Conservation (phyloP, 1,140 invertebrate species). For the Diachasma alloeum region DNA sequence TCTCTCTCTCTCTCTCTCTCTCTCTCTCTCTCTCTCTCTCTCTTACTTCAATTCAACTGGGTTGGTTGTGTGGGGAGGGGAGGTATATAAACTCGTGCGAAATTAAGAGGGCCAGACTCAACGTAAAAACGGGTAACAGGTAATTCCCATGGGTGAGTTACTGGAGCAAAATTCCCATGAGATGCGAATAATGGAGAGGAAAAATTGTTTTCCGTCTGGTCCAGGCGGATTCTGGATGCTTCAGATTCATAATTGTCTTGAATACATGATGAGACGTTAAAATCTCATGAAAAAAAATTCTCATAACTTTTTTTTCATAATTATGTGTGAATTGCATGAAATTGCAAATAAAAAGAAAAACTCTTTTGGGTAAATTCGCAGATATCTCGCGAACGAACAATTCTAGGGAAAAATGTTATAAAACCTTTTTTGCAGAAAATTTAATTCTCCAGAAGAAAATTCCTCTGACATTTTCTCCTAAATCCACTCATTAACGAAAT, state of each 20-base stretch:
- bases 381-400: too few species aligned
- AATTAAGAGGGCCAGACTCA: not conserved
- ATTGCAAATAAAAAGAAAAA: too few species aligned
- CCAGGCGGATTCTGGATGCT: not conserved
- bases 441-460: not conserved
- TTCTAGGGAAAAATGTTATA: too few species aligned
- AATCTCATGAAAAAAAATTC: too few species aligned
- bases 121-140: conserved; percentile 3
- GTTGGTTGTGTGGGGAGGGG: not conserved
- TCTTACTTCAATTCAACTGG: conserved; percentile 9
- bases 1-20: not conserved
- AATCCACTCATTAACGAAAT: not conserved
- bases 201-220: not conserved
- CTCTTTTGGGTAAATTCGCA: too few species aligned
- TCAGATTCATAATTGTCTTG: too few species aligned
- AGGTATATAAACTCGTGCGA: conserved; percentile 6
- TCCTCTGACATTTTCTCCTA: not conserved
- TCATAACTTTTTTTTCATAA: too few species aligned
- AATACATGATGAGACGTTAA: too few species aligned
- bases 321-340: too few species aligned
- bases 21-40: too few species aligned
- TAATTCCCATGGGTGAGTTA: conserved; percentile 8
- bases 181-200: not conserved
- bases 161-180: conserved; percentile 3
- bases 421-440: not conserved